Percentiles rank a stretch among this genome's conserved stretches.
These are phyloP conservation scores for Henricia sp. DNA, from an alignment of 53 echinoderm and acorn worm species.

Conservation along the genomic window DNA sequence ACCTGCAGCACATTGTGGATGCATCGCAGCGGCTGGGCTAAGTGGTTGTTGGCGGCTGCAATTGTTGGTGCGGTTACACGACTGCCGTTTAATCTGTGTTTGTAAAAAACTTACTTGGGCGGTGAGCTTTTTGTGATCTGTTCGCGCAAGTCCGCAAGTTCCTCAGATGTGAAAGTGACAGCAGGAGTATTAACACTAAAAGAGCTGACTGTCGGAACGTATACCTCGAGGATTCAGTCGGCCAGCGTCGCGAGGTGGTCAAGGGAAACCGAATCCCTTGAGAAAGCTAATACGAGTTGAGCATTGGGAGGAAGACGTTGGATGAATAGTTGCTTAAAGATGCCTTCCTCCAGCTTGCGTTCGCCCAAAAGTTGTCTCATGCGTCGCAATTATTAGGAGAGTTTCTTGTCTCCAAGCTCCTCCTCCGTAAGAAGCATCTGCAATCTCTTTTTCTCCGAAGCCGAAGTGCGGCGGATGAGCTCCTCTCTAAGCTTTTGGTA, in stretches of 20 bases:
- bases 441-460: constrained; percentile 10
- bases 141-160: not conserved
- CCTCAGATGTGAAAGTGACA: no score
- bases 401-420: no score
- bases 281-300: constrained; percentile 17
- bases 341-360: not conserved
- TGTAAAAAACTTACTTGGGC: not conserved
- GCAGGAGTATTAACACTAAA: not conserved
- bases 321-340: constrained; percentile 31
- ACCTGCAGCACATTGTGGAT: constrained; percentile 29
- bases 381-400: no score
- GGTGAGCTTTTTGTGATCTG: constrained; percentile 16
- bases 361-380: no score
- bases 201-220: not conserved
- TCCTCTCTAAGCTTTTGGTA: constrained; percentile 2
- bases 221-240: constrained; percentile 26
- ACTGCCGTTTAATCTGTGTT: not conserved
- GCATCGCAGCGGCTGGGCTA: not conserved
- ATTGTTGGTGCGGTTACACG: not conserved
- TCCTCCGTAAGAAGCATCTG: constrained; percentile 18
- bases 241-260: not conserved
- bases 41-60: not conserved
- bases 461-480: constrained; percentile 21
- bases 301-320: constrained; percentile 25
- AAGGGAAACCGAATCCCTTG: not conserved